These are phyloP conservation scores for Grapholita molesta DNA, from an alignment of 1,140 invertebrate species.

Conservation along the genomic window DNA sequence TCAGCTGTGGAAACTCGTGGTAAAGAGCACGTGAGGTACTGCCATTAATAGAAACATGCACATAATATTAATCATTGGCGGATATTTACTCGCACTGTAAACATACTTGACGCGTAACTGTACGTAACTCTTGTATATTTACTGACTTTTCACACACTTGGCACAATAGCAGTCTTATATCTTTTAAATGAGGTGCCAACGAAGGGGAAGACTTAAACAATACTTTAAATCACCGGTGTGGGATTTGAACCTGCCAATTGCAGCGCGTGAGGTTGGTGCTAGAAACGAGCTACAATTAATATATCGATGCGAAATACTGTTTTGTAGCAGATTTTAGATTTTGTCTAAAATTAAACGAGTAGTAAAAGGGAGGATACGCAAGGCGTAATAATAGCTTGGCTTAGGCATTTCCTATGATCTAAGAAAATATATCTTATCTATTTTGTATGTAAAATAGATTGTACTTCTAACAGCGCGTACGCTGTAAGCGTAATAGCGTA, in stretches of 20 bases:
- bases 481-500: too few species aligned
- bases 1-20: too few species aligned
- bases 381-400: too few species aligned
- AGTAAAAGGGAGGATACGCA: neutral
- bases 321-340: neutral
- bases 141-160: constrained; percentile 6
- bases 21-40: too few species aligned
- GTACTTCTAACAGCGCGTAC: too few species aligned
- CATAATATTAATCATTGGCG: neutral
- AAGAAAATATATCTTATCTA: too few species aligned
- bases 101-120: neutral
- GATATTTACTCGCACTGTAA: neutral
- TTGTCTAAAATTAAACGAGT: neutral
- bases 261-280: neutral
- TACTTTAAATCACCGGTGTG: constrained; percentile 6
- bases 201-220: constrained; percentile 3
- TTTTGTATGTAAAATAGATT: too few species aligned
- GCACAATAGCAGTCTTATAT: constrained; percentile 5
- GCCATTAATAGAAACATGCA: too few species aligned
- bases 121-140: neutral
- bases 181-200: constrained; percentile 9
- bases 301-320: neutral
- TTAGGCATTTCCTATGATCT: too few species aligned
- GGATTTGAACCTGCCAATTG: neutral
- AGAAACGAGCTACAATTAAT: neutral